These are phyloP conservation scores for Formicarius rufipectus DNA, from an alignment of 2,113 vertebrate genomes.

Conservation along the genomic window DNA sequence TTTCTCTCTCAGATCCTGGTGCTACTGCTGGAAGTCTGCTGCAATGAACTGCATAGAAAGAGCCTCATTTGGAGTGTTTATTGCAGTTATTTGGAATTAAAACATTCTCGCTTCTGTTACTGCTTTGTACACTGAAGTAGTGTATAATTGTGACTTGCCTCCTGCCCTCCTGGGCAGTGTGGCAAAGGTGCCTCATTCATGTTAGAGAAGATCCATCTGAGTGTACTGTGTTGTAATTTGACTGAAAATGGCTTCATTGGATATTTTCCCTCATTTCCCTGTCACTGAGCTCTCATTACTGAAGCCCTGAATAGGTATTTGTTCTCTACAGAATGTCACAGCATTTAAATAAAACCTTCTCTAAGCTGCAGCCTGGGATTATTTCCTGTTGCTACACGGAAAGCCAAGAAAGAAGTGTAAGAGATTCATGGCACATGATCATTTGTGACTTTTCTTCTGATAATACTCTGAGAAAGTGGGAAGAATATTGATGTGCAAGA, in stretches of 20 bases:
- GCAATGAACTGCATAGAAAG: background rate
- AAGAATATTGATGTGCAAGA: background rate
- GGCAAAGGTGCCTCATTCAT: background rate
- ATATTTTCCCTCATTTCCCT: background rate
- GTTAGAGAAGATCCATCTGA: too few species aligned
- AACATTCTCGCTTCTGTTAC: background rate
- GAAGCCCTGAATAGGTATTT: background rate
- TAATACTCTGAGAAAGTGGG: fast-evolving
- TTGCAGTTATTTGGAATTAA: background rate
- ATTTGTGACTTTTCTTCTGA: too few species aligned
- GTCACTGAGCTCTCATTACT: background rate
- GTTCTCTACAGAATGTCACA: background rate
- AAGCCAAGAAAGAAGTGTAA: background rate
- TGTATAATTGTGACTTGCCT: fast-evolving
- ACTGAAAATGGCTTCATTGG: too few species aligned
- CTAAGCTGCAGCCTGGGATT: background rate
- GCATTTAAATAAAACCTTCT: background rate
- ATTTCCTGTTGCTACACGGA: background rate
- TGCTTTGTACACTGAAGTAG: background rate
- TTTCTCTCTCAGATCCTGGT: background rate
- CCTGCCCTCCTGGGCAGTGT: background rate
- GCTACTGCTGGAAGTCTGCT: background rate
- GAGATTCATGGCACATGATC: fast-evolving
- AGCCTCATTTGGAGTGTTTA: background rate
- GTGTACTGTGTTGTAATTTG: too few species aligned